Evolutionary conservation across 2,888 invertebrate species (phyloP).

Genomic region (Drosophila engyochracea): DNA sequence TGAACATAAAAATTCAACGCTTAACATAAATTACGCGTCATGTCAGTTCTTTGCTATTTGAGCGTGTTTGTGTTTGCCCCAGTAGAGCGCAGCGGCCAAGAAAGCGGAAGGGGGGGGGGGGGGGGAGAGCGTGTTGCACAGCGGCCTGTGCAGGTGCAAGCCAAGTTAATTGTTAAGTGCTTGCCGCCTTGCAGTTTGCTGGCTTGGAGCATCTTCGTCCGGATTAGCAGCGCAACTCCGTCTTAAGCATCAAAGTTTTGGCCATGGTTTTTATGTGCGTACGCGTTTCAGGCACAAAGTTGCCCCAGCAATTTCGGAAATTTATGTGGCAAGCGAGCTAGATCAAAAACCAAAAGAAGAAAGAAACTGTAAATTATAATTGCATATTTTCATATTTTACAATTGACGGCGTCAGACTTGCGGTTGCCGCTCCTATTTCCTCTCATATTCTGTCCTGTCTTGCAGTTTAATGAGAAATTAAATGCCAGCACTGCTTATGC

Average conservation of each 20-base stretch:
- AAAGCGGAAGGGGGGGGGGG: no score
- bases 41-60: slow-evolving; percentile 50
- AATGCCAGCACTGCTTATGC: slow-evolving; percentile 62
- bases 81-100: background rate
- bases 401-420: slow-evolving; percentile 75
- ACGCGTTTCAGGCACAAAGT: slow-evolving; percentile 59
- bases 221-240: slow-evolving; percentile 65
- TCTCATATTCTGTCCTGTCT: slow-evolving; percentile 4
- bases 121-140: slow-evolving; percentile 1
- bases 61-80: slow-evolving; percentile 19
- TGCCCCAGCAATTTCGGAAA: slow-evolving; percentile 65
- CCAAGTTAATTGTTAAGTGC: slow-evolving; percentile 80
- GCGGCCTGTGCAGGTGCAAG: slow-evolving; percentile 60
- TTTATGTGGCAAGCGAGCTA: slow-evolving; percentile 66
- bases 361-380: slow-evolving; percentile 83
- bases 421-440: slow-evolving; percentile 15
- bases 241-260: slow-evolving; percentile 65
- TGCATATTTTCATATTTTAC: slow-evolving; percentile 84
- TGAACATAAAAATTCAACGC: slow-evolving; percentile 79
- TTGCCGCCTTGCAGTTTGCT: slow-evolving; percentile 53
- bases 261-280: slow-evolving; percentile 54
- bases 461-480: slow-evolving; percentile 72
- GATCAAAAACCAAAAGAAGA: slow-evolving; percentile 29
- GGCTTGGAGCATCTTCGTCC: slow-evolving; percentile 39
- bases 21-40: slow-evolving; percentile 79